These are phyloP conservation scores for Labia minor DNA, from an alignment of 2,888 invertebrate species.

Conservation along the genomic window DNA sequence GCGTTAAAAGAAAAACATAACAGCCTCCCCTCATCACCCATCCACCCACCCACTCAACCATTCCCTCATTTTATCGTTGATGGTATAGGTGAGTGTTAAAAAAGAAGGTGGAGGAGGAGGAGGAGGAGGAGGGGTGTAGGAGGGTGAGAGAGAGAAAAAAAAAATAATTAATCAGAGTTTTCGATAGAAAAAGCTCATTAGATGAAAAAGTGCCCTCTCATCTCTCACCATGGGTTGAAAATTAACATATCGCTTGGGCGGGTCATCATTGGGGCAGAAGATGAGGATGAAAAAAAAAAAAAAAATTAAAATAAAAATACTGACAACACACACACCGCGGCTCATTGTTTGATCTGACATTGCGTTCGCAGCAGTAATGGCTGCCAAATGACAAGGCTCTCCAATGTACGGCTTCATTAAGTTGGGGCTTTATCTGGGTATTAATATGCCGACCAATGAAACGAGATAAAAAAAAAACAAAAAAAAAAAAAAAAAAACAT, in stretches of 20 bases:
- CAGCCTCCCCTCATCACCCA: too few relatives aligned
- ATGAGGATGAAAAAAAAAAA: neutral
- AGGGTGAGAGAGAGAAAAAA: neutral
- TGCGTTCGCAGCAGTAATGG: neutral
- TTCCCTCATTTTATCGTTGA: too few relatives aligned
- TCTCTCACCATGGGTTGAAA: neutral
- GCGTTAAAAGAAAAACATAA: too few relatives aligned
- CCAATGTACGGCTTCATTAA: neutral
- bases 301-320: neutral
- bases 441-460: too few relatives aligned
- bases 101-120: too few relatives aligned
- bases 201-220: neutral
- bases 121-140: neutral
- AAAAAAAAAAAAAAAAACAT: too few relatives aligned
- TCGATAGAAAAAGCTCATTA: constrained; percentile 13
- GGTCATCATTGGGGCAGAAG: neutral
- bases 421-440: neutral
- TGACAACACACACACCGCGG: neutral
- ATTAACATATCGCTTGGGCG: constrained; percentile 13
- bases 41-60: too few relatives aligned
- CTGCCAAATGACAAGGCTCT: neutral
- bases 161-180: constrained; percentile 5
- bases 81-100: too few relatives aligned
- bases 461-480: too few relatives aligned
- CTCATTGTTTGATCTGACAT: neutral